Base-by-base conservation (phyloP, 1,140 invertebrate species). In the Anastrepha ludens region DNA sequence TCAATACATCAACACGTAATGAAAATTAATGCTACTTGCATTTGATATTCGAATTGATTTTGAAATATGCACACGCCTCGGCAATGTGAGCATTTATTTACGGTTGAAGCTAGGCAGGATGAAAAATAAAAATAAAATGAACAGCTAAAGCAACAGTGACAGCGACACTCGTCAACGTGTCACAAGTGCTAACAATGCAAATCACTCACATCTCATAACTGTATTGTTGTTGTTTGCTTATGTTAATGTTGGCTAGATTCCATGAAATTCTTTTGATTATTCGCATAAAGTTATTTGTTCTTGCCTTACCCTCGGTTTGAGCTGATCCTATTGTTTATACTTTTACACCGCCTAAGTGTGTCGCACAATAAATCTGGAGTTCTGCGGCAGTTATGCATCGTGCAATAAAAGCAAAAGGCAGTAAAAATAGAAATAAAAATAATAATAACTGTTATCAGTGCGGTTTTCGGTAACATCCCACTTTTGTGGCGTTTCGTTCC, bases 151-250 rank as follows among this genome's bases (percentile, higher is more conserved):
- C 41, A 17, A 74, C 29, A 29, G 29, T 29, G 29, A 29, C 29
- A 29, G 29, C 29, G 67, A 47, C 15, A n/a, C 13, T 44, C 44
- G 41, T n/a, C 39, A 17, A 15, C 9, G 67, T 7, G 41, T 67
- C 20, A 67, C 29, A 67, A 41, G 64, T 41, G 64, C 64, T 67
- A 67, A 67, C 64, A 67, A 39, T 67, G 64, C 29, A 67, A 67
- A 67, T 67, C 64, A 67, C 29, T 67, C 20, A 3, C 64, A 67
- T 67, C 60, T 15, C 60, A 17, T 62, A n/a, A 0, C 15, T 13
- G 41, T 74, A 3, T 17, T 70, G 15, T 70, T 70, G 41, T 20
- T 44, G 67, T 39, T 44, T 41, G 65, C 3, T 39, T 70, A 13
- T 41, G 39, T 39, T 70, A 44, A 70, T 70, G 65, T 29, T 44